Evolutionary conservation across 2,113 vertebrate genomes (phyloP), one percentile per base, ranked within the genome.

Genomic region (Psammodynastes pulverulentus): DNA sequence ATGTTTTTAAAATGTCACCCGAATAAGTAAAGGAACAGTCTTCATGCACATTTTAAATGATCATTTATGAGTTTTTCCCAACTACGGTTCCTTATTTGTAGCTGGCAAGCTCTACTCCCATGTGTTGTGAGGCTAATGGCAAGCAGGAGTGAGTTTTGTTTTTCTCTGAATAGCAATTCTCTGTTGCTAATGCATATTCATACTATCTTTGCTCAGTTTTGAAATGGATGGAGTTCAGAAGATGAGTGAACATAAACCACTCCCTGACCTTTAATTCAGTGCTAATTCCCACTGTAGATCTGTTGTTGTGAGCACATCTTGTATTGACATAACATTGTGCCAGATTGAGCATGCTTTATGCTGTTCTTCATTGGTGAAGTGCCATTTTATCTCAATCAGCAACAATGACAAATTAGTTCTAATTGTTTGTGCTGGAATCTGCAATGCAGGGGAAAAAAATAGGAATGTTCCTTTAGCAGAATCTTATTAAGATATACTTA

Each of bases 381-480:
- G 1, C 92, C 95, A 95, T 92, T 89, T 94, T 90, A 88, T 94
- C 89, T 95, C 95, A 94, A 93, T 93, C 53, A 72, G 45, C 93
- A 93, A 90, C 88, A 94, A 94, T 24, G 85, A 85, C 54, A 94
- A 94, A 91, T 26, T 84, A 48, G 39, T 95, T 95, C 48, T 6
- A 1, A 23, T 52, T 94, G 90, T 34, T 94, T 93, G 23, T 84
- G 94, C 89, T 92, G 54, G 84, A 94, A 92, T 96, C 91, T 94
- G 94, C 93, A 96, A 90, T 86, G 54, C 89, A 88, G 94, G 93
- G 93, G 89, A 87, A 49, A 87, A 89, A 58, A 95, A 96, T 96
- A 94, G 92, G 96, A 96, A 96, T 95, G 95, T 95, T 93, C 95
- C 88, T 54, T 95, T 93, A 95, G 94, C 92, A 91, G 90, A 90